Conservation (phyloP, 2,113 vertebrate genomes). For the Progne subis region DNA sequence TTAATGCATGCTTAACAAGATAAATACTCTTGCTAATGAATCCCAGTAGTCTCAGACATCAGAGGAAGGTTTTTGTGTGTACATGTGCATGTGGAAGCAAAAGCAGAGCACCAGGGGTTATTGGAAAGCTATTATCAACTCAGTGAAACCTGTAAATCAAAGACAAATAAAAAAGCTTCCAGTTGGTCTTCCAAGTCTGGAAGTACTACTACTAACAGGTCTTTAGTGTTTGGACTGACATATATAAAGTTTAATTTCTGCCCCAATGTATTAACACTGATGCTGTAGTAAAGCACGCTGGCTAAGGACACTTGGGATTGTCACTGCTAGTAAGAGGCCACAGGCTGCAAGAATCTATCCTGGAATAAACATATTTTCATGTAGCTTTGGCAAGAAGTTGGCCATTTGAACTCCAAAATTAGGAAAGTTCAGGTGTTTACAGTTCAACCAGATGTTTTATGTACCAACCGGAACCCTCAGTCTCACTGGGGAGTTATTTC, state of each 20-base stretch:
- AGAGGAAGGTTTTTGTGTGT: background rate
- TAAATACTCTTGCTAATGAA: slow-evolving; percentile 22
- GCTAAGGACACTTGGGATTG: background rate
- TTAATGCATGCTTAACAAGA: slow-evolving; percentile 33
- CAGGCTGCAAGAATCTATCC: background rate
- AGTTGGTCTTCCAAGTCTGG: background rate
- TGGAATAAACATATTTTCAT: background rate
- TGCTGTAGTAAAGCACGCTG: background rate
- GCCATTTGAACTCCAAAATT: background rate
- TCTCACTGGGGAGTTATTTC: background rate
- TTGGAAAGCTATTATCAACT: background rate
- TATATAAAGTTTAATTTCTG: background rate
- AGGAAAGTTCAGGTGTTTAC: background rate
- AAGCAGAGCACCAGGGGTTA: background rate
- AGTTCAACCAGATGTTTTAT: background rate
- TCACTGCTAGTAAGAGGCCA: background rate
- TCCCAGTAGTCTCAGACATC: background rate
- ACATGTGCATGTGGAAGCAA: background rate
- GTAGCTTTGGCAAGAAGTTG: background rate
- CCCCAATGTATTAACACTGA: background rate
- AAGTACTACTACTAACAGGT: background rate
- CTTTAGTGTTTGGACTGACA: background rate
- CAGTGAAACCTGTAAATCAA: slow-evolving; percentile 4
- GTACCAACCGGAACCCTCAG: background rate
- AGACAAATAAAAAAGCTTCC: background rate